Conservation (phyloP, 2,797 vertebrate species). For the Microcaecilia unicolor region DNA sequence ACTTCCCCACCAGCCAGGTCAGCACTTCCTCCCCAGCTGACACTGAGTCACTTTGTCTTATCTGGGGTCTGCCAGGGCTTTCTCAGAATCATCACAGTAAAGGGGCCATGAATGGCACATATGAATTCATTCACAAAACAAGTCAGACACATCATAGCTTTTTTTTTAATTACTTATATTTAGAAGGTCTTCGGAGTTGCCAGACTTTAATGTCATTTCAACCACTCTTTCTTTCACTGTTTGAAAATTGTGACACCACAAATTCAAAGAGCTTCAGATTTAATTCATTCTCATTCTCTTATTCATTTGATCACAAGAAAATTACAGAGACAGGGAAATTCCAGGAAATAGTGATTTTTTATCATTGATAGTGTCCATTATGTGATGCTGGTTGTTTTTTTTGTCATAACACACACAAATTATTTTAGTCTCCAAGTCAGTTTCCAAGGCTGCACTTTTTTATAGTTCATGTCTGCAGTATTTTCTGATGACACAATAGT, state of each 20-base stretch:
- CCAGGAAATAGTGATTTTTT: too few relatives aligned
- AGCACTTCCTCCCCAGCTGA: constrained; percentile 53
- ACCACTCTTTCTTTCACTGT: too few relatives aligned
- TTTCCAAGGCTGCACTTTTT: too few relatives aligned
- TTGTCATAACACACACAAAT: too few relatives aligned
- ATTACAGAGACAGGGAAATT: too few relatives aligned
- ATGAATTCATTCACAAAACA: constrained; percentile 1
- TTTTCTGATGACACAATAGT: too few relatives aligned
- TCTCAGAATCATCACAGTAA: constrained; percentile 29
- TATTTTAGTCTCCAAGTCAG: too few relatives aligned
- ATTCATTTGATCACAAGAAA: too few relatives aligned
- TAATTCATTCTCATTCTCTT: constrained; percentile 25
- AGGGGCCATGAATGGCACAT: not conserved
- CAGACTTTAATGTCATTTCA: not conserved
- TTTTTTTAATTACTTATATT: not conserved
- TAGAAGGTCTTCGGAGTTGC: constrained; percentile 14
- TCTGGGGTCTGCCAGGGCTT: constrained; percentile 1
- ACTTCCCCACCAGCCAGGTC: constrained; percentile 51
- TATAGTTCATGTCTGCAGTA: too few relatives aligned
- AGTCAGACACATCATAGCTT: not conserved
- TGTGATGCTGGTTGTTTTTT: too few relatives aligned
- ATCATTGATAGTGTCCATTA: too few relatives aligned
- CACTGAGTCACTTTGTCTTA: constrained; percentile 29
- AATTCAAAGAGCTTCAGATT: constrained; percentile 33
- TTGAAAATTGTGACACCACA: constrained; percentile 16